A percentile compares a stretch with the other conserved stretches of the same genome.
phyloP scores from a whole-genome alignment of 2,113 vertebrate species.

The Microcebus tavaratra region DNA sequence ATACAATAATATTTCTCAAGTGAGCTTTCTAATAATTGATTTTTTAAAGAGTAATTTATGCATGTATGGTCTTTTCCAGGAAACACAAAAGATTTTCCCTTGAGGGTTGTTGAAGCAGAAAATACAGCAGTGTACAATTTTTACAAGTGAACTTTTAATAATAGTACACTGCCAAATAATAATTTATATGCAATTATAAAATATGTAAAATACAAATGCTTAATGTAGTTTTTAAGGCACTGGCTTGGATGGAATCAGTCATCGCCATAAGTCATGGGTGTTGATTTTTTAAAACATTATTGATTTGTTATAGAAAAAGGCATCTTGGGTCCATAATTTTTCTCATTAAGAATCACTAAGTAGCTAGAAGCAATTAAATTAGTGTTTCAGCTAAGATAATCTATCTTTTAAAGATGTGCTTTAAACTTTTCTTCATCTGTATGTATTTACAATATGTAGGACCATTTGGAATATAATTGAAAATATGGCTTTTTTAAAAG shows the following conservation, averaged over 20 bases:
- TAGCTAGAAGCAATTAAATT: constrained; percentile 78
- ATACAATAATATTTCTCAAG: constrained; percentile 67
- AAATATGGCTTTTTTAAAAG: constrained; percentile 68
- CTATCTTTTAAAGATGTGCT: constrained; percentile 82
- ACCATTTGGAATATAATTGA: constrained; percentile 71
- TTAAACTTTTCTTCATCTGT: constrained; percentile 72
- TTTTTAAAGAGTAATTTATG: constrained; percentile 77
- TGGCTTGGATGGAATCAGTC: constrained; percentile 73
- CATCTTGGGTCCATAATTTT: constrained; percentile 72
- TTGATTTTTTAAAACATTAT: constrained; percentile 82
- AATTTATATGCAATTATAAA: constrained; percentile 77
- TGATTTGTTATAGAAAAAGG: constrained; percentile 80
- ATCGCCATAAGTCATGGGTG: constrained; percentile 79
- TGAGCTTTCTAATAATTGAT: constrained; percentile 70
- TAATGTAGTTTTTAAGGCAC: constrained; percentile 65
- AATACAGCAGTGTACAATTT: constrained; percentile 72
- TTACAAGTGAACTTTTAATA: constrained; percentile 79
- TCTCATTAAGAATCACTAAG: constrained; percentile 81
- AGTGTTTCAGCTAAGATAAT: constrained; percentile 74
- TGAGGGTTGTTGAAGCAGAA: constrained; percentile 75
- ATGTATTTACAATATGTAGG: constrained; percentile 71
- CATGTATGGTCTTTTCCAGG: constrained; percentile 60
- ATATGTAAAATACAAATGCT: constrained; percentile 80
- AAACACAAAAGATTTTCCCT: constrained; percentile 73
- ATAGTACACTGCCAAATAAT: constrained; percentile 60